phyloP scores from a whole-genome alignment of 1,140 invertebrate species.

The Drosophila navojoa region DNA sequence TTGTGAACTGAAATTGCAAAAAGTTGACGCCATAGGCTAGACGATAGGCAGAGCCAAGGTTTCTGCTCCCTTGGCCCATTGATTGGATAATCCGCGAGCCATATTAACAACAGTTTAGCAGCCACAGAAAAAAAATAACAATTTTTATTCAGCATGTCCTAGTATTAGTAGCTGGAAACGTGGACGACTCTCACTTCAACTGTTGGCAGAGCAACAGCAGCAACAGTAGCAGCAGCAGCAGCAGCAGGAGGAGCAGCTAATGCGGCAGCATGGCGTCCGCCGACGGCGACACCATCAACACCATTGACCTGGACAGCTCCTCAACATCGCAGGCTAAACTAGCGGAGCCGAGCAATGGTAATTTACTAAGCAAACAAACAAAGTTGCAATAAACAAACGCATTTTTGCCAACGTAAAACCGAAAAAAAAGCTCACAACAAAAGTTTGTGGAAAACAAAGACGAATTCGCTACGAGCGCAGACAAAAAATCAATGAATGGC shows the following conservation, averaged over 20 bases:
- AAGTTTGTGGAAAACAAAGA: background rate
- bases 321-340: conserved; percentile 76
- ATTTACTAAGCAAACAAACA: conserved; percentile 27
- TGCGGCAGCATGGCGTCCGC: conserved; percentile 87
- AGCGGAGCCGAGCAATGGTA: conserved; percentile 75
- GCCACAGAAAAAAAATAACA: background rate
- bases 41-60: conserved; percentile 44
- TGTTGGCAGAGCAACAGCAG: conserved; percentile 23
- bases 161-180: conserved; percentile 23
- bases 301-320: conserved; percentile 86
- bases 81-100: conserved; percentile 57
- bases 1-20: conserved; percentile 54
- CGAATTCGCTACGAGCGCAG: conserved; percentile 22
- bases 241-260: conserved; percentile 34
- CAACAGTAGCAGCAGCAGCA: conserved; percentile 58
- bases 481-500: conserved; percentile 80
- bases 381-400: background rate
- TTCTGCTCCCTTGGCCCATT: conserved; percentile 48
- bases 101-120: no score
- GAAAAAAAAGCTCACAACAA: no score
- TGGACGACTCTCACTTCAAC: conserved; percentile 3
- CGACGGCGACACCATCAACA: conserved; percentile 87
- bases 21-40: conserved; percentile 44
- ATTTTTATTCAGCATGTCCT: conserved; percentile 23
- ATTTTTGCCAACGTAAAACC: background rate